phyloP scores from a whole-genome alignment of 2,113 vertebrate genomes.

The Pungitius pungitius region DNA sequence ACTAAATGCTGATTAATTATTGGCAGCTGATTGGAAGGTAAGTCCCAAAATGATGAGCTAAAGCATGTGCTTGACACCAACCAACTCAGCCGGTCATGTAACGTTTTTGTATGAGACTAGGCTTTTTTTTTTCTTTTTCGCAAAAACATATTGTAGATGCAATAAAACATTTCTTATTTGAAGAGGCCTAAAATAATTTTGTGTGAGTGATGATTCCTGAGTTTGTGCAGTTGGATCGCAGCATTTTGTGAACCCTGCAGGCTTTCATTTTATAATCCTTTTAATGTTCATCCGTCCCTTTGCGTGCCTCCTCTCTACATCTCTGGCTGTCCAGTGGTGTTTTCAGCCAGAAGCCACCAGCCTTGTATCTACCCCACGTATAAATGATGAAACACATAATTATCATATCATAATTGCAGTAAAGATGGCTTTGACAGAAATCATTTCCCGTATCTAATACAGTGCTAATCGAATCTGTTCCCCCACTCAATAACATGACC shows the following conservation, averaged over 20 bases:
- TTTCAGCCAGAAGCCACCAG: slow-evolving; percentile 89
- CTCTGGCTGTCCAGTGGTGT: slow-evolving; percentile 41
- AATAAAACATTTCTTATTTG: background rate
- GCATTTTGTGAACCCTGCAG: too few relatives aligned
- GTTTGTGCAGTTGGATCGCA: background rate
- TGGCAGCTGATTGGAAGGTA: background rate
- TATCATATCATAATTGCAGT: slow-evolving; percentile 99
- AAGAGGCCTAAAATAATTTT: background rate
- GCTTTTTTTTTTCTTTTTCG: background rate
- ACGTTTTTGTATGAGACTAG: background rate
- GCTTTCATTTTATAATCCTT: slow-evolving; percentile 23
- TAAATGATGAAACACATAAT: slow-evolving; percentile 99
- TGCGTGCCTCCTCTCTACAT: slow-evolving; percentile 81
- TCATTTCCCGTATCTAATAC: slow-evolving; percentile 99
- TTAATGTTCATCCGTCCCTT: slow-evolving; percentile 14
- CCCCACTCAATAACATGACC: slow-evolving; percentile 96
- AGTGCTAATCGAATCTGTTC: slow-evolving; percentile 99
- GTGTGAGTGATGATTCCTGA: background rate
- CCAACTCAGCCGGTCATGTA: background rate
- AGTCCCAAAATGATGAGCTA: background rate
- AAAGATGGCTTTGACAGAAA: slow-evolving; percentile 99
- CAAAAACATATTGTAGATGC: background rate
- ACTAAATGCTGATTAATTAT: background rate
- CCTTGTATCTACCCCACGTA: slow-evolving; percentile 90
- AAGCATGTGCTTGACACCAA: background rate